A percentile compares a stretch with the other conserved stretches of the same genome.
Evolutionary conservation across 2,113 vertebrate genomes (phyloP).

Genomic region (Ciconia boyciana): DNA sequence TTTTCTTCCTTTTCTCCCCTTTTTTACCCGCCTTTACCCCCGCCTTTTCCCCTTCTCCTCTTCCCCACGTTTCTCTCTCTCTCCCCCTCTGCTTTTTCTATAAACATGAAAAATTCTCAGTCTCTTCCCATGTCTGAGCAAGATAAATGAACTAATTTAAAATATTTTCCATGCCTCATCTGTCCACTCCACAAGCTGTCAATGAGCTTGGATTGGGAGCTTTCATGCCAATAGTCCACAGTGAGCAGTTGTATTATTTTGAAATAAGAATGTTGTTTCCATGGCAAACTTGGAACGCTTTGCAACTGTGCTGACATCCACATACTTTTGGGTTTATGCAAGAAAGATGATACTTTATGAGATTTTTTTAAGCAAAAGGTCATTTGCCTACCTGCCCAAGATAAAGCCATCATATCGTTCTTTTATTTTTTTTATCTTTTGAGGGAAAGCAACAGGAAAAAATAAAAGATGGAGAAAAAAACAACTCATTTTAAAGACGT

Average conservation of each 20-base stretch:
- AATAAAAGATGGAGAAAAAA: background rate
- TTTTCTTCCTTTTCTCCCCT: background rate
- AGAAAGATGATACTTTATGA: background rate
- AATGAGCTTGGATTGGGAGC: slow-evolving; percentile 50
- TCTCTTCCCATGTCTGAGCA: slow-evolving; percentile 61
- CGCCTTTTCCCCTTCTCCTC: background rate
- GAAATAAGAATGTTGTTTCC: slow-evolving; percentile 51
- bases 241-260: slow-evolving; percentile 40
- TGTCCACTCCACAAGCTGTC: slow-evolving; percentile 72
- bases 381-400: background rate
- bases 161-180: slow-evolving; percentile 75
- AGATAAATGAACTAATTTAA: slow-evolving; percentile 80
- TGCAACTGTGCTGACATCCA: slow-evolving; percentile 8
- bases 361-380: background rate
- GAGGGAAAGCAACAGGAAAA: background rate
- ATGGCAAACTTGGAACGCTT: slow-evolving; percentile 20
- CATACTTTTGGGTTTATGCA: slow-evolving; percentile 23
- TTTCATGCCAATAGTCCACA: slow-evolving; percentile 54
- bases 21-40: background rate
- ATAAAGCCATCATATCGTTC: background rate
- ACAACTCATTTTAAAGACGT: background rate
- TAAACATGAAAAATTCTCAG: slow-evolving; percentile 50
- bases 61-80: background rate
- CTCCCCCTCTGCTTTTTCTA: background rate
- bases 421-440: background rate